These are phyloP conservation scores for Brachyhypopomus gauderio DNA, from an alignment of 2,113 vertebrate species.

Conservation along the genomic window DNA sequence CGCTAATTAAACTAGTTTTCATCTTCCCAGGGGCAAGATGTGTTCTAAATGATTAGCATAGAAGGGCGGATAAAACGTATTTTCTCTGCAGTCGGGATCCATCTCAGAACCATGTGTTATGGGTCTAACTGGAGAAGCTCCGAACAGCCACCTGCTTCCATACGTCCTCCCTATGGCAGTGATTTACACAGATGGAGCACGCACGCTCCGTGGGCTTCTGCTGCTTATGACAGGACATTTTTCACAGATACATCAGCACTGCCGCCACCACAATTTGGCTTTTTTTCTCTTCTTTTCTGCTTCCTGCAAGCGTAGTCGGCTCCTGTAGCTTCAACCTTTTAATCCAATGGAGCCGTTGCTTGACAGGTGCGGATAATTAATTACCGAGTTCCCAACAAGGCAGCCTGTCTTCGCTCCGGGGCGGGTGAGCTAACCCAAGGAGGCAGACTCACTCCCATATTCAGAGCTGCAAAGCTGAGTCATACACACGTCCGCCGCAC, in stretches of 20 bases:
- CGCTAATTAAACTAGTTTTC: neutral
- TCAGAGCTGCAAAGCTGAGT: constrained; percentile 14
- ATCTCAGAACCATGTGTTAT: neutral
- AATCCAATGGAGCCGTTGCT: constrained; percentile 16
- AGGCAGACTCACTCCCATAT: constrained; percentile 1
- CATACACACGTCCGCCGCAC: neutral
- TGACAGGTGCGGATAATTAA: constrained; percentile 45
- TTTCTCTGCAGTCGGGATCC: neutral
- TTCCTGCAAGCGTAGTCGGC: neutral
- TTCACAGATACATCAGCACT: constrained; percentile 17
- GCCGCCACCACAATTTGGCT: neutral
- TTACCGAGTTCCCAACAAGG: neutral
- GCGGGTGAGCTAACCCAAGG: constrained; percentile 14
- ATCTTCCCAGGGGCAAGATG: neutral
- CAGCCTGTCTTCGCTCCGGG: constrained; percentile 4
- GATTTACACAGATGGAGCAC: neutral
- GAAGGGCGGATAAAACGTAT: neutral
- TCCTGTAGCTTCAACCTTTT: constrained; percentile 10
- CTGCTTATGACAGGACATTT: neutral
- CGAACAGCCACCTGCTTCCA: neutral
- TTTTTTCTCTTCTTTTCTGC: neutral
- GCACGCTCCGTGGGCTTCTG: neutral
- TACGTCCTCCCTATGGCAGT: neutral
- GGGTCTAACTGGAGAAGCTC: neutral
- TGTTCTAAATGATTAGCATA: neutral